These are phyloP conservation scores for Laticauda colubrina DNA, from an alignment of 2,113 vertebrate genomes.

Conservation along the genomic window DNA sequence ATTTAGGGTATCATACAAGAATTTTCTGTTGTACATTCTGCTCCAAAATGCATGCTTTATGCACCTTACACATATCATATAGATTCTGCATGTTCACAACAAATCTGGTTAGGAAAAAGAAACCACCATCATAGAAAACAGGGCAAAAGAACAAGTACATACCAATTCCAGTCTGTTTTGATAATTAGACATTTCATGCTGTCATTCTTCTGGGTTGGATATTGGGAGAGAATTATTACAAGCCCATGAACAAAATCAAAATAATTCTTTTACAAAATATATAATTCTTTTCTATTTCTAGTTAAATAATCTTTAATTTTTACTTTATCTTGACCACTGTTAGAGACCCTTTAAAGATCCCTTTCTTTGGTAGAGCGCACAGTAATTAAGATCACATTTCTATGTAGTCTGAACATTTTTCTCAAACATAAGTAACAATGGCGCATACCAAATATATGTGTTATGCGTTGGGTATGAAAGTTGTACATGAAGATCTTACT, in stretches of 20 bases:
- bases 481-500: neutral
- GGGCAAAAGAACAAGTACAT: neutral
- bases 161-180: neutral
- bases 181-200: neutral
- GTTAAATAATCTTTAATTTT: neutral
- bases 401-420: neutral
- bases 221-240: neutral
- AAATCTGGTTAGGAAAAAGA: neutral
- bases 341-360: neutral
- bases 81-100: neutral
- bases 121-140: neutral
- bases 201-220: neutral
- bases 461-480: neutral
- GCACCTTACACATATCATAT: too few species aligned
- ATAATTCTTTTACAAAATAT: neutral
- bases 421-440: neutral
- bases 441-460: neutral
- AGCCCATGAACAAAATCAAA: neutral
- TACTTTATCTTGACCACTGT: neutral
- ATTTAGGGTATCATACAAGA: neutral
- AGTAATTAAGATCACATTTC: neutral
- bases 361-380: neutral
- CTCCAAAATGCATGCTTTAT: neutral
- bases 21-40: neutral
- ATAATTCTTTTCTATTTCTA: neutral